Evolutionary conservation across 2,797 vertebrate genomes (phyloP).

Genomic region (Myripristis murdjan): DNA sequence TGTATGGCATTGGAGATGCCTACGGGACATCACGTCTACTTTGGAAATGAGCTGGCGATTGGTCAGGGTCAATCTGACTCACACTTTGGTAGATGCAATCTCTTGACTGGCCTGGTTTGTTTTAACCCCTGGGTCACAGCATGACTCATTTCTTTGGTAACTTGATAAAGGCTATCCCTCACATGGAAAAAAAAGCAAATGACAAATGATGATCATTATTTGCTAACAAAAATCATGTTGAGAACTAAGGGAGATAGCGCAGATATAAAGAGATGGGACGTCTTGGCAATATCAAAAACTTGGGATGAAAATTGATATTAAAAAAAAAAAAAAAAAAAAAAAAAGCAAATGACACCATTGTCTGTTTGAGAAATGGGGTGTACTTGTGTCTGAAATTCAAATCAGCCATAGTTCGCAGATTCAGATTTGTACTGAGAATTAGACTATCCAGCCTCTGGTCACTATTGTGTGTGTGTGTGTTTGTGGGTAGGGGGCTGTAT

Average conservation of each 20-base stretch:
- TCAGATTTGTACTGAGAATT: slow-evolving; percentile 43
- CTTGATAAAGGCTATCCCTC: slow-evolving; percentile 52
- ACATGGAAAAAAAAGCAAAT: no score
- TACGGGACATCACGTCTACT: slow-evolving; percentile 60
- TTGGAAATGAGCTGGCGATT: slow-evolving; percentile 33
- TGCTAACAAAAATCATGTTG: no score
- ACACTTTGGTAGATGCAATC: slow-evolving; percentile 72
- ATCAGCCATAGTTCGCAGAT: slow-evolving; percentile 18
- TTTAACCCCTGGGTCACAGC: slow-evolving; percentile 64
- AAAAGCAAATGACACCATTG: slow-evolving; percentile 33
- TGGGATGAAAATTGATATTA: no score
- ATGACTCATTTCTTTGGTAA: slow-evolving; percentile 66
- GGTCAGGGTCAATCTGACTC: slow-evolving; percentile 66
- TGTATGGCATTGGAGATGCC: slow-evolving; percentile 50
- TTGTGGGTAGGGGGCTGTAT: slow-evolving; percentile 30
- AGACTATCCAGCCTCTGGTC: slow-evolving; percentile 5
- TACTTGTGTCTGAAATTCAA: slow-evolving; percentile 25
- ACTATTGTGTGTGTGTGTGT: slow-evolving; percentile 7
- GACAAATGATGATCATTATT: no score
- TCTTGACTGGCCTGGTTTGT: slow-evolving; percentile 61
- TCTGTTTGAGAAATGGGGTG: neutral
- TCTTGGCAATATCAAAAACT: no score
- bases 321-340: no score
- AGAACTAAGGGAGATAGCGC: no score
- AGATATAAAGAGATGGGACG: no score